Evolutionary conservation across 2,113 vertebrate species (phyloP).

Genomic region (Peromyscus californicus): DNA sequence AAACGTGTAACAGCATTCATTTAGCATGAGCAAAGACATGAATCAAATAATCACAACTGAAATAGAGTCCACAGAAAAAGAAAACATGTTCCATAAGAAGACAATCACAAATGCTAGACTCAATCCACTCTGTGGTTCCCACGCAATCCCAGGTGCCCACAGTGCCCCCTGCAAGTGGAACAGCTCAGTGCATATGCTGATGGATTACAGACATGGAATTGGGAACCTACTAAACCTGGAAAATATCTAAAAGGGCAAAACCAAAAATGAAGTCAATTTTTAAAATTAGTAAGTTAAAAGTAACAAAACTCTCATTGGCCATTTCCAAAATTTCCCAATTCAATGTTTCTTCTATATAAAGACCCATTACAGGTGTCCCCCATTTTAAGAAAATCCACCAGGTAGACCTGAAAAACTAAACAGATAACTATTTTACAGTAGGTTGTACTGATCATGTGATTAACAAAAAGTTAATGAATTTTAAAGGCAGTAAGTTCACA

Average conservation of each 20-base stretch:
- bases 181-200: conserved; percentile 46
- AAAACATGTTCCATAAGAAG: conserved; percentile 53
- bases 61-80: conserved; percentile 67
- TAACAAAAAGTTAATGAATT: conserved; percentile 60
- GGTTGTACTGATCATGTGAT: conserved; percentile 43
- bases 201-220: conserved; percentile 35
- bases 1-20: conserved; percentile 80
- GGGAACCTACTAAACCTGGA: conserved; percentile 78
- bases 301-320: conserved; percentile 48
- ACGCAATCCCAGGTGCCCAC: conserved; percentile 61
- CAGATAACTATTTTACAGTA: conserved; percentile 29
- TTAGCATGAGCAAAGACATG: conserved; percentile 63
- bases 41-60: conserved; percentile 74
- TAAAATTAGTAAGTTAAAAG: conserved; percentile 9
- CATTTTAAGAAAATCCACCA: conserved; percentile 73
- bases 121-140: conserved; percentile 55
- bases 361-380: conserved; percentile 73
- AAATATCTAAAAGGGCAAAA: conserved; percentile 56
- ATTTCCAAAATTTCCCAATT: conserved; percentile 78
- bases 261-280: conserved; percentile 67
- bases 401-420: conserved; percentile 46
- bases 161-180: conserved; percentile 45
- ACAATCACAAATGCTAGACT: conserved; percentile 60
- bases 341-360: conserved; percentile 73
- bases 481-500: conserved; percentile 38